Evolutionary conservation across 1,140 invertebrate species (phyloP), one percentile per base, ranked within the genome.

Genomic region (Halotydeus destructor): DNA sequence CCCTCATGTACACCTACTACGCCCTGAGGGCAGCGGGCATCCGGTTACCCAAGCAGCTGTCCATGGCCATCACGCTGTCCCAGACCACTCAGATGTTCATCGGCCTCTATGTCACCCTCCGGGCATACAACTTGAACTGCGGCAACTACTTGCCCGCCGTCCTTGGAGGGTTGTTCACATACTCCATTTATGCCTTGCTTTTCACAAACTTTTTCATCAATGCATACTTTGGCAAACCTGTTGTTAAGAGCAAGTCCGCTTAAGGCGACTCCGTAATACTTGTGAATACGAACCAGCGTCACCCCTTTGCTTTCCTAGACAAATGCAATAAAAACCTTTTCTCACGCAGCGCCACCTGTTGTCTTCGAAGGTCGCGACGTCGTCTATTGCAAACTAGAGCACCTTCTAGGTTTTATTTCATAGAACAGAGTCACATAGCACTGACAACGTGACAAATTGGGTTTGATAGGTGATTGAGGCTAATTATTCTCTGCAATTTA

Each of bases 1-100:
- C 85, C 46, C 67, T 93, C 49, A 98, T 98, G 93, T 97, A 97
- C 63, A 74, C 79, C 3, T 98, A 97, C 62, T 97, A 93, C 61
- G 82, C 82, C 0, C 60, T 93, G 5, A 72, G 78, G 49, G 82
- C 86, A 32, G 75, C 91, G 69, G 33, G 75, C 82, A 78, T 83
- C 57, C 70, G 69, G 49, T 73, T 89, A 24, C 88, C 89, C 12
- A 50, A 49, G 45, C 71, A 69, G 50, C 71, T 96, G 34, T 75
- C 84, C 24, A 93, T 97, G 76, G 60, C 77, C 38, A 93, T 98
- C 50, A 98, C 91, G 3, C 67, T 73, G 5, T 66, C 89, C 26
- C 93, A 98, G 59, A 67, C 94, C 5, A 64, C 72, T 1, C 91
- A 98, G 64, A 98, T 98, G 91, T 69, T 96, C 19, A 70, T 91